phyloP scores from a whole-genome alignment of 2,797 vertebrate genomes.

The Arnoldichthys spilopterus region DNA sequence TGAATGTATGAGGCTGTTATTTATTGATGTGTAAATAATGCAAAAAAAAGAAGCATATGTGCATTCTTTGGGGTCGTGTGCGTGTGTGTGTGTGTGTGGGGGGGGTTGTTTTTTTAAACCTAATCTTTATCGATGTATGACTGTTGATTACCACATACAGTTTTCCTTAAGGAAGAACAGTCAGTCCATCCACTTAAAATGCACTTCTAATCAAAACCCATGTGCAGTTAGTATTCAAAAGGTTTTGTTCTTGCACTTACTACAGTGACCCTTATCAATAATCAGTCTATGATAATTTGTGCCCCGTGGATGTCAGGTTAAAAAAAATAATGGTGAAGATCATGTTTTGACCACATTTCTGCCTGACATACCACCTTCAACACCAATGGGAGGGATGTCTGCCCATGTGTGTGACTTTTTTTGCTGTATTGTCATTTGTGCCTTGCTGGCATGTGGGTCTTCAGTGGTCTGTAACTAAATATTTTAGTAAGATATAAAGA shows the following conservation, averaged over 20 bases:
- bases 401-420: not conserved
- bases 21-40: not conserved
- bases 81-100: no score
- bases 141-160: not conserved
- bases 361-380: not conserved
- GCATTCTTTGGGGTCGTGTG: no score
- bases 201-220: no score
- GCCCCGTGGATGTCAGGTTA: not conserved
- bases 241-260: no score
- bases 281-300: no score
- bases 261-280: no score
- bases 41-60: no score
- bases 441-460: not conserved
- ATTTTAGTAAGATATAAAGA: not conserved
- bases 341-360: not conserved
- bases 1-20: conserved; percentile 13
- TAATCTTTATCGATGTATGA: no score
- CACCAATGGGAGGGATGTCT: not conserved
- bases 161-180: no score
- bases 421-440: not conserved
- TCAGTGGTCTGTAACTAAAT: not conserved
- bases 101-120: no score
- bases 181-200: no score
- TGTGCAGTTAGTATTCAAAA: no score
- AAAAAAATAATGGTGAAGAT: not conserved